phyloP scores from a whole-genome alignment of 2,888 invertebrate genomes.

The Trypoxylon attenuatum region DNA sequence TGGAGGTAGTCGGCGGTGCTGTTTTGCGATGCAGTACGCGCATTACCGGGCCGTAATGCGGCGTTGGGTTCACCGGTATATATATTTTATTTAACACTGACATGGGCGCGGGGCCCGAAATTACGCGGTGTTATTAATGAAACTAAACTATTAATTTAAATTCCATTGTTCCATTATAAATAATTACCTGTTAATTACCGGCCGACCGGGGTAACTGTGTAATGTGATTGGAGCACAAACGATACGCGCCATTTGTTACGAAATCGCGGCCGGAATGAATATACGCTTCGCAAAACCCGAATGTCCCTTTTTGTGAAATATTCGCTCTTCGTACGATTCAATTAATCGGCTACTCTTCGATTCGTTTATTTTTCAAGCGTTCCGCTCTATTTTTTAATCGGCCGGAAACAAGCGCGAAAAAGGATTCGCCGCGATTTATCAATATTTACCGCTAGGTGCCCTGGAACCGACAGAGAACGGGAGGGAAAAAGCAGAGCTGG shows the following conservation, averaged over 20 bases:
- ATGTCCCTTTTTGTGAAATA: conserved; percentile 12
- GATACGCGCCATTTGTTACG: conserved; percentile 49
- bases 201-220: conserved; percentile 49
- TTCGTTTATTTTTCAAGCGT: not conserved
- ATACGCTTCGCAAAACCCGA: conserved; percentile 26
- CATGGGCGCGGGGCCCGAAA: conserved; percentile 60
- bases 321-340: not conserved
- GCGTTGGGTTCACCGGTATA: conserved; percentile 63
- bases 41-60: conserved; percentile 69
- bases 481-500: too few species aligned
- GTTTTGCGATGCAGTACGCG: conserved; percentile 66
- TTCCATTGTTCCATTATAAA: conserved; percentile 74
- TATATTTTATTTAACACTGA: conserved; percentile 73
- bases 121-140: conserved; percentile 73
- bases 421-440: not conserved
- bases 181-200: conserved; percentile 73
- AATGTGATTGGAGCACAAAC: conserved; percentile 62
- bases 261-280: conserved; percentile 35
- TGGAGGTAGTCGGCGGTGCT: conserved; percentile 47
- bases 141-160: conserved; percentile 74
- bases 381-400: not conserved
- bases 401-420: not conserved
- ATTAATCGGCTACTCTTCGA: not conserved
- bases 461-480: not conserved
- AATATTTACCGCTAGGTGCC: not conserved